A percentile compares a stretch with the other conserved stretches of the same genome.
phyloP scores from a whole-genome alignment of 2,797 vertebrate species.

The Enteromius anoplus region DNA sequence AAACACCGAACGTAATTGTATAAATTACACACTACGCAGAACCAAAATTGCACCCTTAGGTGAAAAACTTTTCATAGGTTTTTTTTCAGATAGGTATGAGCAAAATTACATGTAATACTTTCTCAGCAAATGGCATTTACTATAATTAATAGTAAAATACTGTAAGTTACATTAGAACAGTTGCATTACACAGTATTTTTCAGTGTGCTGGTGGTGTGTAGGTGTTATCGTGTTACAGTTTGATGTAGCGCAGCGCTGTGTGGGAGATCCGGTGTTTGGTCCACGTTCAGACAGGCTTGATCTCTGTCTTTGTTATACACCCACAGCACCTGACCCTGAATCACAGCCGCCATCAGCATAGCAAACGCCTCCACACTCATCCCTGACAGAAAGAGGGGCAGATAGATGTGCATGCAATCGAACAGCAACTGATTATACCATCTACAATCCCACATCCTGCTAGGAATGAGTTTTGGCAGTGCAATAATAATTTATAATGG shows the following conservation, averaged over 20 bases:
- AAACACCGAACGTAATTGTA: background rate
- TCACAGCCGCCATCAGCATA: constrained; percentile 73
- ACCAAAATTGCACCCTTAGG: background rate
- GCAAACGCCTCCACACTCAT: constrained; percentile 79
- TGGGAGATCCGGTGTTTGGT: constrained; percentile 50
- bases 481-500: constrained; percentile 5
- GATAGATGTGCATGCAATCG: background rate
- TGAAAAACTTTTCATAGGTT: background rate
- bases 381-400: constrained; percentile 63
- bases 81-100: background rate
- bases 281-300: constrained; percentile 66
- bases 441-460: background rate
- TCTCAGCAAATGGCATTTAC: background rate
- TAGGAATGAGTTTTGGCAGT: background rate
- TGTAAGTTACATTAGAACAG: background rate
- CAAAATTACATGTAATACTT: background rate
- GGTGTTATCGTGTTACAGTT: constrained; percentile 62
- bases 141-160: background rate
- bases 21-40: background rate
- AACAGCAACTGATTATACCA: background rate
- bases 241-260: constrained; percentile 59
- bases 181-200: background rate
- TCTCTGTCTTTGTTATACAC: constrained; percentile 72
- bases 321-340: constrained; percentile 78
- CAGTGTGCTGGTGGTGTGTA: constrained; percentile 6